These are phyloP conservation scores for Drosophila navojoa DNA, from an alignment of 1,140 invertebrate species.

Conservation along the genomic window DNA sequence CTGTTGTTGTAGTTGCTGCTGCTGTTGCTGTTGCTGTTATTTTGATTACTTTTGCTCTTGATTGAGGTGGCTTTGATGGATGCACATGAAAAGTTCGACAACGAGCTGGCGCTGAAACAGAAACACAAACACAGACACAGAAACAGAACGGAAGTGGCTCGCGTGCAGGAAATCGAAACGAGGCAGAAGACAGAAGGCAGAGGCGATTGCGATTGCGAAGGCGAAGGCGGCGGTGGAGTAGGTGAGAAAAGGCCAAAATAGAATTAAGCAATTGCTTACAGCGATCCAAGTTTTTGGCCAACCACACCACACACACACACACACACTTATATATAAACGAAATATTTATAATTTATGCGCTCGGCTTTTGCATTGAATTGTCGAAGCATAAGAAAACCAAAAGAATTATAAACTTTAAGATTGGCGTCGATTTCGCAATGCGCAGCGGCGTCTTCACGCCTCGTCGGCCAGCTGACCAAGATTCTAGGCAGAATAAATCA, in stretches of 20 bases:
- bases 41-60: constrained; percentile 79
- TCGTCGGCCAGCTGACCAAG: constrained; percentile 66
- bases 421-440: constrained; percentile 60
- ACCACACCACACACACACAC: constrained; percentile 3
- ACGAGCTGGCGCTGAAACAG: constrained; percentile 7
- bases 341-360: constrained; percentile 64
- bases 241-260: constrained; percentile 25
- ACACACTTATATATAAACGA: neutral
- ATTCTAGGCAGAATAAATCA: constrained; percentile 73
- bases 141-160: constrained; percentile 72
- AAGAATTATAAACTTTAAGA: constrained; percentile 35
- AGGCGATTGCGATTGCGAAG: neutral
- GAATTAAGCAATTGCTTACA: constrained; percentile 33
- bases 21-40: constrained; percentile 43
- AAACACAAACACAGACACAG: constrained; percentile 47
- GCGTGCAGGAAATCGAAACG: constrained; percentile 65
- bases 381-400: constrained; percentile 24
- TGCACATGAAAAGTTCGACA: constrained; percentile 26
- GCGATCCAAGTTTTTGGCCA: constrained; percentile 18
- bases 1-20: constrained; percentile 24
- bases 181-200: constrained; percentile 2
- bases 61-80: constrained; percentile 60
- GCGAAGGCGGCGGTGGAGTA: constrained; percentile 11
- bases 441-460: constrained; percentile 56
- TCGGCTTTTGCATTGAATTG: constrained; percentile 51